Conservation (phyloP, 2,888 invertebrate genomes). For the Dioctria rufipes region DNA sequence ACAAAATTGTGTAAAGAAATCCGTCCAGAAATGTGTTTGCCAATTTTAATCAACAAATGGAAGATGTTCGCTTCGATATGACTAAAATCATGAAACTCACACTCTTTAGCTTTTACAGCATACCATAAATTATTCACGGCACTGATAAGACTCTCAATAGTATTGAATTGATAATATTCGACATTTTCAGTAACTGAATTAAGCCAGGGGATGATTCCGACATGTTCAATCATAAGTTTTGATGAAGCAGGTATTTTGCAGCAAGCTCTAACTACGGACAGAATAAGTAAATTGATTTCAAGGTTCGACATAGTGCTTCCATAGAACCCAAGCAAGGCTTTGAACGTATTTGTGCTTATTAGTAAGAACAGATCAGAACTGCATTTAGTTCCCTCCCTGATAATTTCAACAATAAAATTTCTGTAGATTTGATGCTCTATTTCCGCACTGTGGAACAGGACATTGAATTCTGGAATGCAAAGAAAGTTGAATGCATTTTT, state of each 20-base stretch:
- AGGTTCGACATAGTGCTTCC: slow-evolving; percentile 77
- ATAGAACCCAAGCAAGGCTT: slow-evolving; percentile 83
- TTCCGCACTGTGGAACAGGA: slow-evolving; percentile 86
- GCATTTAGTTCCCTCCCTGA: slow-evolving; percentile 83
- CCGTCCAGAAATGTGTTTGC: slow-evolving; percentile 67
- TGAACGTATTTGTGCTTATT: slow-evolving; percentile 82
- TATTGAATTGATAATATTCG: slow-evolving; percentile 70
- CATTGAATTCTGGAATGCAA: slow-evolving; percentile 90
- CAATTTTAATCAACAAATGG: slow-evolving; percentile 64
- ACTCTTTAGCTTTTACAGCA: slow-evolving; percentile 64
- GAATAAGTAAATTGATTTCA: slow-evolving; percentile 77
- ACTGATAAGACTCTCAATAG: slow-evolving; percentile 69
- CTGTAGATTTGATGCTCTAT: slow-evolving; percentile 79
- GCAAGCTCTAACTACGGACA: slow-evolving; percentile 77
- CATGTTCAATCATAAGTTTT: slow-evolving; percentile 77
- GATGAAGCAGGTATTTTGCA: slow-evolving; percentile 78
- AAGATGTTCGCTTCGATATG: slow-evolving; percentile 65
- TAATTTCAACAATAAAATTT: slow-evolving; percentile 83
- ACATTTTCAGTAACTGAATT: slow-evolving; percentile 67
- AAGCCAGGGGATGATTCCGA: slow-evolving; percentile 83
- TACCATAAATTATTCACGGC: slow-evolving; percentile 70
- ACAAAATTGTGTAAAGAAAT: slow-evolving; percentile 65
- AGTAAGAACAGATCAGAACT: slow-evolving; percentile 82
- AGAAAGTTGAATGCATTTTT: slow-evolving; percentile 84
- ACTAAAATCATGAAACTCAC: slow-evolving; percentile 64